These are phyloP conservation scores for Oreochromis aureus DNA, from an alignment of 2,113 vertebrate genomes.

Conservation along the genomic window DNA sequence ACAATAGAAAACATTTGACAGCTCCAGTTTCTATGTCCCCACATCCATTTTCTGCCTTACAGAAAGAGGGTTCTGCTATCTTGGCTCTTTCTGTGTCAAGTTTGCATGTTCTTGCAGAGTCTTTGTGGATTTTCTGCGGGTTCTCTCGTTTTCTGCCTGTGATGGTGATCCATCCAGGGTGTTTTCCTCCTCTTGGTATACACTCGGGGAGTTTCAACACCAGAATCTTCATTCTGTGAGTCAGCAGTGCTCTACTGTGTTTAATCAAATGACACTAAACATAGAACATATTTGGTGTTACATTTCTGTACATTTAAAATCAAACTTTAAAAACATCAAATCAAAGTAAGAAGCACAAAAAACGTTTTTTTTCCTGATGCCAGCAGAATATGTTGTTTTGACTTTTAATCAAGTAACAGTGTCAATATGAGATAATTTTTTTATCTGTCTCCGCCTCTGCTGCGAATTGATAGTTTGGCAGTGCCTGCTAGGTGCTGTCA, in stretches of 20 bases:
- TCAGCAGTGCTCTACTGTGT: not conserved
- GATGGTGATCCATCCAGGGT: not conserved
- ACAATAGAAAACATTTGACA: not conserved
- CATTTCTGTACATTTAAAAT: not conserved
- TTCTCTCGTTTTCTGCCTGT: not conserved
- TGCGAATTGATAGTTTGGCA: slow-evolving; percentile 31
- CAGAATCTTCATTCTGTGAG: not conserved
- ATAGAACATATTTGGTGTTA: not conserved
- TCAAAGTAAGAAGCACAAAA: not conserved
- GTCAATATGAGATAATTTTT: slow-evolving; percentile 3
- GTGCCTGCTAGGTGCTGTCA: slow-evolving; percentile 43
- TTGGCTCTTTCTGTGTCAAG: not conserved
- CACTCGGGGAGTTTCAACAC: not conserved
- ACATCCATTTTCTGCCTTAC: not conserved
- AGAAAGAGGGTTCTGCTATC: not conserved
- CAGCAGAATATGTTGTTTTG: not conserved
- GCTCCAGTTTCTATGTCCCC: not conserved
- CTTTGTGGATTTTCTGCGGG: fast-evolving
- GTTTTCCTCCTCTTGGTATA: not conserved
- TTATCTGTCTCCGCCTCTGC: not conserved
- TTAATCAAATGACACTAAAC: not conserved
- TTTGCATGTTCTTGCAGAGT: not conserved
- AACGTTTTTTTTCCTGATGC: not conserved
- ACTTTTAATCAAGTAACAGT: not conserved
- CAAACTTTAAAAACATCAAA: not conserved